Conservation (phyloP, 2,888 invertebrate species). For the Tetragonula carbonaria region DNA sequence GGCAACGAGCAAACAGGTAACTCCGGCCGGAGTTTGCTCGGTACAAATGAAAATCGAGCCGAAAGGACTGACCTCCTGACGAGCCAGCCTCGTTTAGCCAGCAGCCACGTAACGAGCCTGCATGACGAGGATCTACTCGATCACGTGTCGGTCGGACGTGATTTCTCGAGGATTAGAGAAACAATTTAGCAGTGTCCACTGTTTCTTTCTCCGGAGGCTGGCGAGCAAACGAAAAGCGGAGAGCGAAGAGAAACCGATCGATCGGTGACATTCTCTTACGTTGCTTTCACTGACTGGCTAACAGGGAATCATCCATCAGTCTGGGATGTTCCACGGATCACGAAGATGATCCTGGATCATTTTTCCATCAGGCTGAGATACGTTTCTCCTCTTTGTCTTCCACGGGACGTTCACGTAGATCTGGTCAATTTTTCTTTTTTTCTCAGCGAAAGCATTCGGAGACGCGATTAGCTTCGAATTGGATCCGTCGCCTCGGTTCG, state of each 20-base stretch:
- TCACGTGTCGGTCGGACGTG: constrained; percentile 54
- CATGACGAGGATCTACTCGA: constrained; percentile 33
- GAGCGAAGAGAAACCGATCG: constrained; percentile 46
- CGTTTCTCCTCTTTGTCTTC: background rate
- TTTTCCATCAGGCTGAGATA: constrained; percentile 51
- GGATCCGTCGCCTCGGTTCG: background rate
- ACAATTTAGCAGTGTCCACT: constrained; percentile 29
- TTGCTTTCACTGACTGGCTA: constrained; percentile 2
- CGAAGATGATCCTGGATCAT: constrained; percentile 59
- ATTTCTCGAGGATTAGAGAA: constrained; percentile 55
- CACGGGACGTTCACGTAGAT: background rate
- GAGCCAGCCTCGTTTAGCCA: constrained; percentile 8
- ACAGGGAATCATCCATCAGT: constrained; percentile 50
- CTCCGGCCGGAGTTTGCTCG: constrained; percentile 16
- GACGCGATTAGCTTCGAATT: background rate
- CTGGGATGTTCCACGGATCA: constrained; percentile 46
- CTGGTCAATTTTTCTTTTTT: background rate
- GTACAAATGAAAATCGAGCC: constrained; percentile 38
- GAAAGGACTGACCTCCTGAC: constrained; percentile 40
- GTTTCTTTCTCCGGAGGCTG: background rate
- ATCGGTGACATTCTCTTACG: constrained; percentile 40
- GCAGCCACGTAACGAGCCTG: constrained; percentile 33
- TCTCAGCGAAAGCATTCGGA: background rate
- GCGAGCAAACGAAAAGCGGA: background rate
- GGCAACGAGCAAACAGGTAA: constrained; percentile 63